Evolutionary conservation across 2,797 vertebrate species (phyloP).

Genomic region (Enteromius paludinosus): DNA sequence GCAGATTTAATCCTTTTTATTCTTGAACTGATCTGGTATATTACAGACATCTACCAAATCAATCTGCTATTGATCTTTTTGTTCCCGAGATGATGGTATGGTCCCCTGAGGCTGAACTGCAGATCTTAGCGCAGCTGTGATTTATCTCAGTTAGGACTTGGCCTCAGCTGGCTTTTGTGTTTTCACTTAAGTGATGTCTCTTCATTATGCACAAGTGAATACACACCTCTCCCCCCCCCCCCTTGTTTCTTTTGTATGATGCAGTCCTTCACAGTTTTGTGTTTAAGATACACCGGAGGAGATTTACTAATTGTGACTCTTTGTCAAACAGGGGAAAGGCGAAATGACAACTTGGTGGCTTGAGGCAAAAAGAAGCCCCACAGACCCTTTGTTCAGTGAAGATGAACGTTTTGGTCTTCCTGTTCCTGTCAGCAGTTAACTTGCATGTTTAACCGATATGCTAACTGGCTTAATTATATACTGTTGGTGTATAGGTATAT

Average conservation of each 20-base stretch:
- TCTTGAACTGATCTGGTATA: neutral
- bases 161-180: slow-evolving; percentile 69
- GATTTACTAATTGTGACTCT: slow-evolving; percentile 43
- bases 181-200: slow-evolving; percentile 67
- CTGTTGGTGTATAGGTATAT: neutral
- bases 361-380: slow-evolving; percentile 69
- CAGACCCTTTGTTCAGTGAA: slow-evolving; percentile 60
- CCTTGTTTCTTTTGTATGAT: slow-evolving; percentile 17
- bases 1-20: neutral
- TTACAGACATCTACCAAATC: neutral
- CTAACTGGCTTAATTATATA: neutral
- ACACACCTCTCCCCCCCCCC: slow-evolving; percentile 47
- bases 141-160: slow-evolving; percentile 43
- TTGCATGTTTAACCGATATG: neutral
- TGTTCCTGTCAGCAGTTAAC: slow-evolving; percentile 71
- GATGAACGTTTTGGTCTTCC: slow-evolving; percentile 62
- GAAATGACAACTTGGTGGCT: slow-evolving; percentile 85
- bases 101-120: slow-evolving; percentile 22
- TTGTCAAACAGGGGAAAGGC: slow-evolving; percentile 76
- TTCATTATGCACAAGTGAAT: slow-evolving; percentile 67
- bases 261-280: neutral
- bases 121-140: slow-evolving; percentile 39
- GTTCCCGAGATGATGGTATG: slow-evolving; percentile 2
- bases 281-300: neutral
- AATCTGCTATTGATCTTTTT: slow-evolving; percentile 23